phyloP scores from a whole-genome alignment of 2,113 vertebrate genomes.

The Aegotheles bennettii region DNA sequence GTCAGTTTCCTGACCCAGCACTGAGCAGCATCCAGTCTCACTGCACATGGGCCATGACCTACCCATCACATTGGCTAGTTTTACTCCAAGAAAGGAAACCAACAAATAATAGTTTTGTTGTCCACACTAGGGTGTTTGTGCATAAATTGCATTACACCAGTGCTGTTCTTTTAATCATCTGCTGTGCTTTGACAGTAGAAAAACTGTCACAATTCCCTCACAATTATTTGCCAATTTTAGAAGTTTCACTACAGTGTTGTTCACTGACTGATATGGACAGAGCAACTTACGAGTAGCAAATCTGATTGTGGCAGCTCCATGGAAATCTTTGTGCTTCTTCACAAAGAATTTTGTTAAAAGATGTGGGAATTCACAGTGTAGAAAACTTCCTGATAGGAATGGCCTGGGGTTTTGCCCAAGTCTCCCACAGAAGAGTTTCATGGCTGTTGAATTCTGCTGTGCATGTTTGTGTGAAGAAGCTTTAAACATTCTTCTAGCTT shows the following conservation, averaged over 20 bases:
- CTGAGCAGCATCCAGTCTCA: not conserved
- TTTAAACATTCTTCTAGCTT: not conserved
- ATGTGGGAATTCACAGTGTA: not conserved
- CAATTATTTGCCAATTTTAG: not conserved
- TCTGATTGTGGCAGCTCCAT: not conserved
- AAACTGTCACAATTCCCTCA: not conserved
- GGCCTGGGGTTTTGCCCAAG: not conserved
- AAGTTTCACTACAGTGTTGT: not conserved
- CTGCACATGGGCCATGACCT: accelerated
- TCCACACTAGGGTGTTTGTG: not conserved
- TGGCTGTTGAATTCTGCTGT: not conserved
- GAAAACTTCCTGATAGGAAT: not conserved
- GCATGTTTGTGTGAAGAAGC: not conserved
- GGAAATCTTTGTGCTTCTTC: not conserved
- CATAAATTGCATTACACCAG: not conserved
- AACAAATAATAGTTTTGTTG: not conserved
- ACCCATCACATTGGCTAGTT: not conserved
- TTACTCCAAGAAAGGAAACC: not conserved
- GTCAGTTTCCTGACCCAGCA: not conserved
- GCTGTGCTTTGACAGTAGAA: not conserved
- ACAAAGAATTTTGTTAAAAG: not conserved
- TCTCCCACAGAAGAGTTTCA: not conserved
- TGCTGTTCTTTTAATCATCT: not conserved
- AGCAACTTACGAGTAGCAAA: not conserved
- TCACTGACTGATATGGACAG: not conserved